phyloP scores from a whole-genome alignment of 2,797 vertebrate genomes.

The Oryzias dopingdopingensis region DNA sequence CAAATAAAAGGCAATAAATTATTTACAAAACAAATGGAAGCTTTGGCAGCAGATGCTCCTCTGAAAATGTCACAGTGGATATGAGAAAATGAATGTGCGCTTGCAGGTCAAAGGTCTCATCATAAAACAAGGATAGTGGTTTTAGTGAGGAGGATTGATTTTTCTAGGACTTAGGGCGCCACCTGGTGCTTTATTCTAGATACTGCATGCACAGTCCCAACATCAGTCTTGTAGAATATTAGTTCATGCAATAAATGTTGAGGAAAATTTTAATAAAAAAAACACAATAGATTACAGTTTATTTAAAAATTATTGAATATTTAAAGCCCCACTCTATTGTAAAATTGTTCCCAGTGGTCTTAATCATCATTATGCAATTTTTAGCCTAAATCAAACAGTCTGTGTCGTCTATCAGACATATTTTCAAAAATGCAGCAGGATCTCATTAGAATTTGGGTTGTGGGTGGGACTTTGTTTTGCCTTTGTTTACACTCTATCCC shows the following conservation, averaged over 20 bases:
- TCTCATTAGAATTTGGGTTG: no score
- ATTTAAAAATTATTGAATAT: no score
- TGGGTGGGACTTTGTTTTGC: no score
- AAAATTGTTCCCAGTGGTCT: no score
- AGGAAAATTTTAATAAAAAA: no score
- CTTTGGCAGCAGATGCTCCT: constrained; percentile 15
- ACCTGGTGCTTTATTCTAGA: constrained; percentile 56
- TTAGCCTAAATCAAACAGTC: no score
- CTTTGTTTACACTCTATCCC: no score
- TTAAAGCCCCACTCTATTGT: no score
- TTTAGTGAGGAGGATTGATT: constrained; percentile 5
- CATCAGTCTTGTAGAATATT: background rate
- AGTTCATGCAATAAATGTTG: background rate
- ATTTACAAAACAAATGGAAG: constrained; percentile 51
- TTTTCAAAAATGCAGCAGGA: no score
- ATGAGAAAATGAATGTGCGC: constrained; percentile 44
- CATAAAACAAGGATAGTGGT: constrained; percentile 38
- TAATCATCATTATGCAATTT: no score
- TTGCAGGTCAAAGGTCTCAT: constrained; percentile 46
- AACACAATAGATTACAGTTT: no score
- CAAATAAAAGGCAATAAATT: constrained; percentile 33
- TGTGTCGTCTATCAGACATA: no score
- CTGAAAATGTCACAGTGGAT: constrained; percentile 69
- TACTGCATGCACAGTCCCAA: background rate
- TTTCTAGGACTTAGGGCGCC: constrained; percentile 40